phyloP scores from a whole-genome alignment of 1,140 invertebrate genomes.

The Oedothorax gibbosus region DNA sequence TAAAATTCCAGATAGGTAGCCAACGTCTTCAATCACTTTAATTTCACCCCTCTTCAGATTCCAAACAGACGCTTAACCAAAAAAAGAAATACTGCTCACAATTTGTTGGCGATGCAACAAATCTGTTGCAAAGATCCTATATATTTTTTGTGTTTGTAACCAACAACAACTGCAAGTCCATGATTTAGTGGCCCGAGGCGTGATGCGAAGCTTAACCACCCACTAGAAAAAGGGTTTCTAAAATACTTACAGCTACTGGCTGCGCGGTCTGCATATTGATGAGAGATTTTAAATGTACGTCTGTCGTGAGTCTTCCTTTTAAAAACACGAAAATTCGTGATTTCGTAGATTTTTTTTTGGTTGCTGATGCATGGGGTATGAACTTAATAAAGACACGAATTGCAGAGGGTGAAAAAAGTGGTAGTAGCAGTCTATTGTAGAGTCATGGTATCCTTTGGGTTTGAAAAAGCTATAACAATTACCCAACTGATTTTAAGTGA shows the following conservation, averaged over 20 bases:
- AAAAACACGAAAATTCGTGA: conserved; percentile 27
- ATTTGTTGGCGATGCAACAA: background rate
- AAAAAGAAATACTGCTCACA: background rate
- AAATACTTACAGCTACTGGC: background rate
- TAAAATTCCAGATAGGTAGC: too few relatives aligned
- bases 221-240: background rate
- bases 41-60: too few relatives aligned
- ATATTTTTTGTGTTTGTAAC: too few relatives aligned
- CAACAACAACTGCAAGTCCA: background rate
- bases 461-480: too few relatives aligned
- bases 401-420: too few relatives aligned
- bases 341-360: background rate
- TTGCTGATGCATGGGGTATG: too few relatives aligned
- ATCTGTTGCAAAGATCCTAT: background rate
- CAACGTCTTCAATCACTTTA: too few relatives aligned
- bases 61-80: background rate
- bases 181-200: conserved; percentile 20
- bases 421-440: too few relatives aligned
- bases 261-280: conserved; percentile 39
- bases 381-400: too few relatives aligned
- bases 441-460: too few relatives aligned
- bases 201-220: background rate
- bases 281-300: conserved; percentile 5
- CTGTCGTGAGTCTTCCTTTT: conserved; percentile 21
- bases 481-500: too few relatives aligned